phyloP scores from a whole-genome alignment of 2,113 vertebrate genomes.

The Pelodiscus sinensis region DNA sequence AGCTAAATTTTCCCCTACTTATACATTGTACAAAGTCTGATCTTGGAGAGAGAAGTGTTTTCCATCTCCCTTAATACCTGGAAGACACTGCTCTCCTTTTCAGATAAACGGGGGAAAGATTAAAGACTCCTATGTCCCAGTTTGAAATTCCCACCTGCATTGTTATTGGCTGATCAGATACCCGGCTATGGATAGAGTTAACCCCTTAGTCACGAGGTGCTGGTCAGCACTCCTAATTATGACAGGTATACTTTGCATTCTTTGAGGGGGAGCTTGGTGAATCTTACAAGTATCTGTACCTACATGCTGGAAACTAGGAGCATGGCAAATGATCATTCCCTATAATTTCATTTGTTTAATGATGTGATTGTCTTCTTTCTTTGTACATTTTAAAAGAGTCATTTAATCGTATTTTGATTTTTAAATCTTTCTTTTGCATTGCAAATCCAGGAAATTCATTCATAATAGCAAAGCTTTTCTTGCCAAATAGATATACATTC shows the following conservation, averaged over 20 bases:
- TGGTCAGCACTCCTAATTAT: too few relatives aligned
- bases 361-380: not conserved
- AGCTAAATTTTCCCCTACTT: too few relatives aligned
- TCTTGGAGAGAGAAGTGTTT: too few relatives aligned
- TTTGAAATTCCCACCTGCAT: too few relatives aligned
- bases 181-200: too few relatives aligned
- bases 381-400: not conserved
- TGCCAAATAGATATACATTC: not conserved
- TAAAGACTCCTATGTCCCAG: too few relatives aligned
- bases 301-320: not conserved
- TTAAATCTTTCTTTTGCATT: not conserved
- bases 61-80: too few relatives aligned
- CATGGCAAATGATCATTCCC: not conserved
- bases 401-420: not conserved
- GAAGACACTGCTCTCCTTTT: too few relatives aligned
- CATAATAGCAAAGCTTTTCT: not conserved
- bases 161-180: too few relatives aligned
- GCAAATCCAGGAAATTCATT: not conserved
- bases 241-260: not conserved
- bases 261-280: not conserved
- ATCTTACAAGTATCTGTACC: not conserved
- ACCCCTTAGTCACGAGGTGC: too few relatives aligned
- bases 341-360: not conserved
- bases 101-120: too few relatives aligned
- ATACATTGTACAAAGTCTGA: too few relatives aligned